phyloP scores from a whole-genome alignment of 2,888 invertebrate genomes.

The Argyresthia goedartella region DNA sequence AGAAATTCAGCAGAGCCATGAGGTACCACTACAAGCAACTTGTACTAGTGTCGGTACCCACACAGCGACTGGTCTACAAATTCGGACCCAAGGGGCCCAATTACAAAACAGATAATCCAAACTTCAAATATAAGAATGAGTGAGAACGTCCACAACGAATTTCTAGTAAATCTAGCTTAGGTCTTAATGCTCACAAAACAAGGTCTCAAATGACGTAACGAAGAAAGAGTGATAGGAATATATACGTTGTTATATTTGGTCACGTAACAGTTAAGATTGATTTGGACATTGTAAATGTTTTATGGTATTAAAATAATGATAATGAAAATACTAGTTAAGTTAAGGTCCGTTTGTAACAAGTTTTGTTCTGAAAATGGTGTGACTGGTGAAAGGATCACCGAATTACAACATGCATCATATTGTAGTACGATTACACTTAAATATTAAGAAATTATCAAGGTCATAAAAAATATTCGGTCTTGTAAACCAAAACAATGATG shows the following conservation, averaged over 20 bases:
- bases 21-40: slow-evolving; percentile 86
- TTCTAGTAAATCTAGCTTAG: slow-evolving; percentile 33
- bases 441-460: no score
- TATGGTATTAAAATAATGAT: neutral
- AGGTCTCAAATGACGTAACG: neutral
- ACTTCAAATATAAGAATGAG: slow-evolving; percentile 56
- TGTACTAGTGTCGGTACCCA: slow-evolving; percentile 81
- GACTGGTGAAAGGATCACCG: no score
- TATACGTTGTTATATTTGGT: neutral
- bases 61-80: slow-evolving; percentile 83
- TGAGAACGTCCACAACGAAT: slow-evolving; percentile 29
- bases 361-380: no score
- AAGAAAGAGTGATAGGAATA: neutral
- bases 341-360: no score
- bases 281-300: neutral
- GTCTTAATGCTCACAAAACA: neutral
- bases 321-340: no score
- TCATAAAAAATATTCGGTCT: no score
- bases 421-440: no score
- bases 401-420: no score
- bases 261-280: neutral
- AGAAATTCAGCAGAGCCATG: slow-evolving; percentile 93
- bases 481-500: no score
- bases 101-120: slow-evolving; percentile 78
- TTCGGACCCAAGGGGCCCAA: slow-evolving; percentile 85